Evolutionary conservation across 1,140 invertebrate species (phyloP), one percentile per base, ranked within the genome.

Genomic region (Pseudomyrmex flavicornis): DNA sequence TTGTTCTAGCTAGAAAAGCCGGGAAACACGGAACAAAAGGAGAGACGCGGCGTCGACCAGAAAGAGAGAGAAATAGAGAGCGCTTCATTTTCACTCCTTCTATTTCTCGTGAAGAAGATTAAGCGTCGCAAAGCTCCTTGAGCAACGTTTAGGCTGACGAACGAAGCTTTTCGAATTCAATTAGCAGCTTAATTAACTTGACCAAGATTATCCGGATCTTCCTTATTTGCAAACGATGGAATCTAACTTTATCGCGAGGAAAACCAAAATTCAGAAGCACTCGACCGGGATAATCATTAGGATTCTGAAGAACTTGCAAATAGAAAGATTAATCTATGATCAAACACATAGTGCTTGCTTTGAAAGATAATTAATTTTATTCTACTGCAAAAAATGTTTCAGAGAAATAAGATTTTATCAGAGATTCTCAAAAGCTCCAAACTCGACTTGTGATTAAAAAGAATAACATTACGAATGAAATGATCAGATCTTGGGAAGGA

Each of bases 1-100:
- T 90, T 90, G 82, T 89, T 89, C 82, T 70, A 56, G 10, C 68
- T 72, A 74, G 73, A 54, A 82, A 87, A 86, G 76, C 85, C 76
- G 69, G 82, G 50, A 26, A 26, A 77, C 76, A 87, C 84, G 91
- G 89, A 7, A 35, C 35, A 35, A 35, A 35, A 35, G 35, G 5
- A 35, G 35, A 35, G 35, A 35, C 35, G 35, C 35, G 35, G 35
- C 35, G 4, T 4, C 35, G 35, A 7, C 35, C 7, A 35, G 35
- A 35, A 35, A 35, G 35, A 35, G 35, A 35, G 4, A 35, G 26
- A 35, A 35, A 5, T 35, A 35, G 35, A 35, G 35, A 35, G 35
- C 35, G 7, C 58, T 83, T 68, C 65, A 54, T 68, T 79, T 63
- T 15, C 22, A 35, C 54, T 44, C 70, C 58, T 63, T 65, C 56